Evolutionary conservation across 2,888 invertebrate genomes (phyloP).

Genomic region (Melinaea menophilus): DNA sequence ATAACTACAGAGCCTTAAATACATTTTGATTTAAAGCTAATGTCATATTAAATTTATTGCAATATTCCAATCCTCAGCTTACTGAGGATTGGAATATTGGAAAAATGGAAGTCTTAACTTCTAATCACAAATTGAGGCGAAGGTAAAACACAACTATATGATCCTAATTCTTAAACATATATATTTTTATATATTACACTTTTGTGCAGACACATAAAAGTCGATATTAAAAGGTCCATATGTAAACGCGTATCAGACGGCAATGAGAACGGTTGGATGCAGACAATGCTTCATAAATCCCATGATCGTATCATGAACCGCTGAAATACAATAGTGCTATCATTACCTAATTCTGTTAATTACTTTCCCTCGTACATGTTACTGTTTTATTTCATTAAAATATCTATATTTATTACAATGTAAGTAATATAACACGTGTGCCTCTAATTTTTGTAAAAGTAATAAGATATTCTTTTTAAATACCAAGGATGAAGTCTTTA

Average conservation of each 20-base stretch:
- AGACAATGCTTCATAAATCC: conserved; percentile 69
- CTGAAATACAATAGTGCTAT: conserved; percentile 43
- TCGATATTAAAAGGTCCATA: not conserved
- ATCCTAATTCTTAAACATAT: not conserved
- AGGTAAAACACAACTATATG: no score
- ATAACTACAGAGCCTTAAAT: not conserved
- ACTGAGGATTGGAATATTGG: no score
- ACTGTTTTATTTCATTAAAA: no score
- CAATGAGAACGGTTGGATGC: conserved; percentile 55
- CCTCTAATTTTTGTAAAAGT: no score
- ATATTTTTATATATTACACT: not conserved
- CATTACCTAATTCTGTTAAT: not conserved
- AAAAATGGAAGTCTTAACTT: no score
- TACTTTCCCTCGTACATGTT: not conserved
- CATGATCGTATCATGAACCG: conserved; percentile 62
- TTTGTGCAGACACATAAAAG: not conserved
- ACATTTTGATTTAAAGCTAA: no score
- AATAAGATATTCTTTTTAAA: no score
- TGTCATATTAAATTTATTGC: not conserved
- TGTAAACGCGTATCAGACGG: conserved; percentile 39
- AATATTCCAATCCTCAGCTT: no score
- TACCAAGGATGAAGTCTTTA: not conserved
- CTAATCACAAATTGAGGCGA: no score
- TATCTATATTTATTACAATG: no score
- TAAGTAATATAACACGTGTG: no score